Conservation (phyloP, 2,797 vertebrate genomes). For the Platalea minor region DNA sequence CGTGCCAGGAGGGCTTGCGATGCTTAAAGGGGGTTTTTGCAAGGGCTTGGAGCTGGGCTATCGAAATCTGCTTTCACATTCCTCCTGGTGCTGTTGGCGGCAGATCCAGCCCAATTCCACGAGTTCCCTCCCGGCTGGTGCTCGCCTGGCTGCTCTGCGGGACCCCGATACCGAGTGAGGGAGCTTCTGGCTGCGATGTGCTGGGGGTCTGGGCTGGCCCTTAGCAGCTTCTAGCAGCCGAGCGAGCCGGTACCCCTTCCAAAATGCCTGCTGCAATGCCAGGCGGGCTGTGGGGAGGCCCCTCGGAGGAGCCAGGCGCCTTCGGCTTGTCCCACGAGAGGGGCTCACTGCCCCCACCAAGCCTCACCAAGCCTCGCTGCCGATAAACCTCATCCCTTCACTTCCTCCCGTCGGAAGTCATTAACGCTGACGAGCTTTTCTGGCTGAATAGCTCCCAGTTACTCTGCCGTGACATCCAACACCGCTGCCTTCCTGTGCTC, state of each 20-base stretch:
- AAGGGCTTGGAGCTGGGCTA: background rate
- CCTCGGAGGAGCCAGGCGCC: fast-evolving
- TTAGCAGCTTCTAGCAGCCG: background rate
- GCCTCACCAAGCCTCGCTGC: fast-evolving
- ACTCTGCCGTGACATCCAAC: background rate
- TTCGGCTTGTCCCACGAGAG: background rate
- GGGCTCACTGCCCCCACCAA: fast-evolving
- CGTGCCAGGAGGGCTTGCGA: fast-evolving
- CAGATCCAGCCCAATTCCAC: background rate
- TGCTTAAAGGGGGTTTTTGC: background rate
- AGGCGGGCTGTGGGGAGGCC: background rate
- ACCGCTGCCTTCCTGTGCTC: background rate
- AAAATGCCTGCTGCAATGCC: fast-evolving
- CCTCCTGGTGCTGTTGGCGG: background rate
- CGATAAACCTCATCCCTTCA: conserved; percentile 27
- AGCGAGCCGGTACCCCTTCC: fast-evolving
- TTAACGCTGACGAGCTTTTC: conserved; percentile 46
- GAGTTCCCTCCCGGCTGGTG: background rate
- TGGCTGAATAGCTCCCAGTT: conserved; percentile 38
- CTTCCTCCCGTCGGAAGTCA: conserved; percentile 64
- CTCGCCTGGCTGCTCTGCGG: fast-evolving
- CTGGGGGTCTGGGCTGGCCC: background rate
- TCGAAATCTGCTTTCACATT: background rate
- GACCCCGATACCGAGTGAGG: background rate
- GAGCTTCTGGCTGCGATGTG: background rate